Percentiles rank a stretch among this genome's conserved stretches.
phyloP scores from a whole-genome alignment of 2,888 invertebrate genomes.

The Drosophila macrospina region DNA sequence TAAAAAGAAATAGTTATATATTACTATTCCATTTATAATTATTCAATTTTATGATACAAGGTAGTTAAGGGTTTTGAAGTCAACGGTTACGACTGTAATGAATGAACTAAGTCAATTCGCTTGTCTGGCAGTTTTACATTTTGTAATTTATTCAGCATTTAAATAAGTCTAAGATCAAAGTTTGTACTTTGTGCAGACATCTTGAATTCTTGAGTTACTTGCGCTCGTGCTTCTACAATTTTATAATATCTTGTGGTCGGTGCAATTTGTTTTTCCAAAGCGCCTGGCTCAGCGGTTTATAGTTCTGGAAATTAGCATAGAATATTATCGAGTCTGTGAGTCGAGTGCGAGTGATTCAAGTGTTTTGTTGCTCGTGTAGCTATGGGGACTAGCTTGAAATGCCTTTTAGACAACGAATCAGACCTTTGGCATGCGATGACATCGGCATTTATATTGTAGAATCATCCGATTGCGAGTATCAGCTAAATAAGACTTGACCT shows the following conservation, averaged over 20 bases:
- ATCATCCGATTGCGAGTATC: slow-evolving; percentile 36
- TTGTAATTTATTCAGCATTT: slow-evolving; percentile 42
- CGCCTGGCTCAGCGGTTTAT: slow-evolving; percentile 63
- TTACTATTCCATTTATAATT: background rate
- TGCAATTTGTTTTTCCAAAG: slow-evolving; percentile 49
- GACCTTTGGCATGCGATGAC: slow-evolving; percentile 75
- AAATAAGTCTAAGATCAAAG: slow-evolving; percentile 21
- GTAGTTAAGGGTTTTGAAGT: background rate
- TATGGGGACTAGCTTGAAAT: slow-evolving; percentile 42
- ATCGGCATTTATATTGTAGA: slow-evolving; percentile 38
- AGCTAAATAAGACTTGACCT: slow-evolving; percentile 65
- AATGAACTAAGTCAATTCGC: slow-evolving; percentile 35
- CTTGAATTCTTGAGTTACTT: slow-evolving; percentile 38
- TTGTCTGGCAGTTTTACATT: slow-evolving; percentile 26
- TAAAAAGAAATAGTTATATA: no score
- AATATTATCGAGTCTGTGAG: slow-evolving; percentile 12
- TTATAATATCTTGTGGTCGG: slow-evolving; percentile 44
- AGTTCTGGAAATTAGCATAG: slow-evolving; percentile 52
- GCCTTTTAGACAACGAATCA: slow-evolving; percentile 42
- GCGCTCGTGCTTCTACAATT: slow-evolving; percentile 15
- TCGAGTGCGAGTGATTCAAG: slow-evolving; percentile 8
- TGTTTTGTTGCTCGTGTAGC: slow-evolving; percentile 39
- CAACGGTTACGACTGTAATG: slow-evolving; percentile 9
- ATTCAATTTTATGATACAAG: background rate
- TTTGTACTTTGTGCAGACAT: slow-evolving; percentile 34